Evolutionary conservation across 2,888 invertebrate genomes (phyloP), one percentile per base, ranked within the genome.

Genomic region (Zaprionus lineosus): DNA sequence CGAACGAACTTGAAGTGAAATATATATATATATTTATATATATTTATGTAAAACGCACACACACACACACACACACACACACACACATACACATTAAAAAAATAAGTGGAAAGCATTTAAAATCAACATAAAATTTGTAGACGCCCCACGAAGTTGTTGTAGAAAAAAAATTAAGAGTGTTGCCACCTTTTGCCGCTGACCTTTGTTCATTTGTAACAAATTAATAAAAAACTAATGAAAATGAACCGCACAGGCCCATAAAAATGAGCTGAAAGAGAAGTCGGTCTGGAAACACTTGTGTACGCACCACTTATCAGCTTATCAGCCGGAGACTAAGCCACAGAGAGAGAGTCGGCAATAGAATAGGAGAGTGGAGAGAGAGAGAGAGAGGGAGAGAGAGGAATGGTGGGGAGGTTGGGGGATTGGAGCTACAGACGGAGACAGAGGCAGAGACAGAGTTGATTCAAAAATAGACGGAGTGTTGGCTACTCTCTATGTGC

Each of bases 1-100:
- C 41, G 8, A 71, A 63, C 77, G 77, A 76, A 77, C 75, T 76
- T 76, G 75, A 81, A 77, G 74, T 70, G 74, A 70, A 74, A 81
- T 56, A 59, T 59, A 57, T n/a, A n/a, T n/a, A n/a, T n/a, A n/a
- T n/a, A n/a, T n/a, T n/a, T n/a, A n/a, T n/a, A n/a, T n/a, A n/a
- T n/a, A n/a, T n/a, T n/a, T n/a, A n/a, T n/a, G n/a, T n/a, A n/a
- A n/a, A n/a, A 16, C 57, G 46, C 71, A 57, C 36, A 74, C 48
- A 75, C 60, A 78, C 39, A 64, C 47, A 60, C 44, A 60, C n/a
- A n/a, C n/a, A n/a, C n/a, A n/a, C n/a, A 16, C 57, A 43, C 71
- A 57, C 36, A 74, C 48, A 75, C 60, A 78, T 41, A 64, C 47
- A 60, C 44, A 60, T 52, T 15, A 31, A 16, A 59, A 12, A 41